Evolutionary conservation across 1,140 invertebrate genomes (phyloP).

Genomic region (Drosophila rhopaloa): DNA sequence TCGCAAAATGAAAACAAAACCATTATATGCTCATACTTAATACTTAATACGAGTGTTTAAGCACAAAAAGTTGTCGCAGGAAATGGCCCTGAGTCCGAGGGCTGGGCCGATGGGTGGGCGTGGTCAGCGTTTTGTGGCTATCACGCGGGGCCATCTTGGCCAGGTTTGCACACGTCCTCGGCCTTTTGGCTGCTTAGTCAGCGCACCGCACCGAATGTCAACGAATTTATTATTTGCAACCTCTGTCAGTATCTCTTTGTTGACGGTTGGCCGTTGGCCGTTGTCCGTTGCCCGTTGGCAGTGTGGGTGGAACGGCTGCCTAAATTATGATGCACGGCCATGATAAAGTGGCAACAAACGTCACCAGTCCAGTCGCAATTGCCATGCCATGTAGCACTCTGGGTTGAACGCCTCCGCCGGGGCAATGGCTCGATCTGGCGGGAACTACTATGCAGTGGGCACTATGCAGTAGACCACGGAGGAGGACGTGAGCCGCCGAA

Average conservation of each 20-base stretch:
- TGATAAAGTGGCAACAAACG: conserved; percentile 79
- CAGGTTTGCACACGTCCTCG: conserved; percentile 61
- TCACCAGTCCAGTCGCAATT: conserved; percentile 61
- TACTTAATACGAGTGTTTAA: conserved; percentile 65
- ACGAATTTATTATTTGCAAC: conserved; percentile 67
- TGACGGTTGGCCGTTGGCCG: not conserved
- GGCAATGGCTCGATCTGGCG: conserved; percentile 39
- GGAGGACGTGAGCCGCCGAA: conserved; percentile 28
- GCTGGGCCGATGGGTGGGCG: conserved; percentile 34
- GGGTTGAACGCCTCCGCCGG: conserved; percentile 51
- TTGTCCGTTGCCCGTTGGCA: not conserved
- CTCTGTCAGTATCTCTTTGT: conserved; percentile 28
- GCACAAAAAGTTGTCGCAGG: conserved; percentile 67
- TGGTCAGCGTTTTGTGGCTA: conserved; percentile 58
- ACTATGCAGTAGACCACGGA: not conserved
- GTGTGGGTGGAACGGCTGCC: conserved; percentile 62
- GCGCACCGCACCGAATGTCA: conserved; percentile 71
- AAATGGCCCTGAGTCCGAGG: conserved; percentile 34
- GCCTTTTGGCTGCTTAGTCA: conserved; percentile 59
- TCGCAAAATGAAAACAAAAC: conserved; percentile 73
- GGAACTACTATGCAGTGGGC: conserved; percentile 20
- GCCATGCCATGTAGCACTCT: conserved; percentile 40
- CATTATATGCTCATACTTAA: conserved; percentile 61
- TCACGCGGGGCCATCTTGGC: conserved; percentile 47
- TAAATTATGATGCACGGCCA: conserved; percentile 77